A percentile compares a stretch with the other conserved stretches of the same genome.
phyloP scores from a whole-genome alignment of 2,113 vertebrate genomes.

The Psittacara wagleri region DNA sequence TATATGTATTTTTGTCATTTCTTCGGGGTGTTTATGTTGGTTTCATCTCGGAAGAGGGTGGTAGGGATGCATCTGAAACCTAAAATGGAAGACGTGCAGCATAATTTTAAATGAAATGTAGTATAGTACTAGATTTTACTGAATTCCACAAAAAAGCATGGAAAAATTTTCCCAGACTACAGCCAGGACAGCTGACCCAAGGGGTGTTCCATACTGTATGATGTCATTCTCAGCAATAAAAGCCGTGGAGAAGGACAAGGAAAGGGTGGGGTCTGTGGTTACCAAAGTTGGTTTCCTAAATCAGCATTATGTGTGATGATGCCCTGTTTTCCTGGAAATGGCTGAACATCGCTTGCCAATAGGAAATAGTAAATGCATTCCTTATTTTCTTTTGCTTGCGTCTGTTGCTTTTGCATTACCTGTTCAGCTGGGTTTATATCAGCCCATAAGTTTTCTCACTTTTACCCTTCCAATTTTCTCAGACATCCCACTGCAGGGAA shows the following conservation, averaged over 20 bases:
- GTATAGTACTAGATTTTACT: background rate
- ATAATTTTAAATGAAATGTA: background rate
- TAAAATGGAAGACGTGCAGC: background rate
- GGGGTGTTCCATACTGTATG: background rate
- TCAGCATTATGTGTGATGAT: fast-evolving
- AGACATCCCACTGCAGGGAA: background rate
- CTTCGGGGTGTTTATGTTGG: background rate
- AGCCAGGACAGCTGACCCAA: background rate
- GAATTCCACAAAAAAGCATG: background rate
- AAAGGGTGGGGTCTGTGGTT: background rate
- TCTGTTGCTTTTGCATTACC: background rate
- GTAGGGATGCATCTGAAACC: background rate
- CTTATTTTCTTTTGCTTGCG: background rate
- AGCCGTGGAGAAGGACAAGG: background rate
- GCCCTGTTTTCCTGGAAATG: background rate
- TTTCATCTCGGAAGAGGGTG: background rate
- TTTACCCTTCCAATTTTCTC: background rate
- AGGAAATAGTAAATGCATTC: background rate
- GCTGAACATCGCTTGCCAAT: fast-evolving
- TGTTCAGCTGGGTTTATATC: background rate
- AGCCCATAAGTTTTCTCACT: background rate
- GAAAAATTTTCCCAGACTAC: background rate
- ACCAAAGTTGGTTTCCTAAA: background rate
- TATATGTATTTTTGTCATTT: fast-evolving
- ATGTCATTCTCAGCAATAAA: background rate